Evolutionary conservation across 1,140 invertebrate genomes (phyloP), one percentile per base, ranked within the genome.

Genomic region (Anastatus disparis): DNA sequence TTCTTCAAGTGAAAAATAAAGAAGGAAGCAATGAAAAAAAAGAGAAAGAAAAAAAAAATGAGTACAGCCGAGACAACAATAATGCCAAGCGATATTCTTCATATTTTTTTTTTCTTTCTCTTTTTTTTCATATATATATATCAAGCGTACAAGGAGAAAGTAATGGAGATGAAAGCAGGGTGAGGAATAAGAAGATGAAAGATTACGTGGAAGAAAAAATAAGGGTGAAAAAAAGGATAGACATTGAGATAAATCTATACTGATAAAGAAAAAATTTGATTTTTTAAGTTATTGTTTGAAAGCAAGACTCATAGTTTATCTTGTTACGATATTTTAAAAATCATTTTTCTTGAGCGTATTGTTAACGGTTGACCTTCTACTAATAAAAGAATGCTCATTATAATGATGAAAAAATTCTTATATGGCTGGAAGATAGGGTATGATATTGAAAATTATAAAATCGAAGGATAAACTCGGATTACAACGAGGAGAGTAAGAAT

Each of bases 241-340:
- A 26, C 2, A 13, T 22, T 6, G 48, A 50, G 48, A 4, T 24
- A 50, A 7, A 46, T 46, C 12, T 4, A 46, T 46, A 46, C 13
- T 3, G 13, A 15, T 46, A 71, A 64, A 66, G 64, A 64, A 48
- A 50, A 27, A n/a, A n/a, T n/a, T n/a, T n/a, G n/a, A n/a, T n/a
- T n/a, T n/a, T n/a, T n/a, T n/a, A n/a, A n/a, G n/a, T n/a, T n/a
- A n/a, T n/a, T n/a, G n/a, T n/a, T n/a, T n/a, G n/a, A n/a, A n/a
- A n/a, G n/a, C n/a, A n/a, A n/a, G n/a, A n/a, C n/a, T n/a, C n/a
- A n/a, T n/a, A n/a, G n/a, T n/a, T n/a, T n/a, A n/a, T n/a, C n/a
- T n/a, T n/a, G n/a, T n/a, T n/a, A n/a, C n/a, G n/a, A n/a, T n/a
- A n/a, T n/a, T n/a, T n/a, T n/a, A n/a, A n/a, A n/a, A n/a, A n/a